phyloP scores from a whole-genome alignment of 2,113 vertebrate genomes.

The Rhineura floridana region DNA sequence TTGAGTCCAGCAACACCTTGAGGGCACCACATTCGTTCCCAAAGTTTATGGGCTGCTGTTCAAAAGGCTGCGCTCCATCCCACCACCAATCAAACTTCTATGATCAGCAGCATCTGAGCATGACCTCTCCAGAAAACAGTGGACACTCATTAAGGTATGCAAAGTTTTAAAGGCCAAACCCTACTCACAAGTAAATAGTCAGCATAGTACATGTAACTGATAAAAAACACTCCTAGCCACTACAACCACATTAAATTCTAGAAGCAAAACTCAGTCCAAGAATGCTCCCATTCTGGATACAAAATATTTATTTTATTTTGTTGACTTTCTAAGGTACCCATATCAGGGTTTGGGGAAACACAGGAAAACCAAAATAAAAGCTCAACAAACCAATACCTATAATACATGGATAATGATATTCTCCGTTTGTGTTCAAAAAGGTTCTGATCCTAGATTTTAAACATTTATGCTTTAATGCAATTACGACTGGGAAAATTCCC shows the following conservation, averaged over 20 bases:
- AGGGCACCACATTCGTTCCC: background rate
- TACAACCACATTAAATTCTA: background rate
- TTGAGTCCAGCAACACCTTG: background rate
- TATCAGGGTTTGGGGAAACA: background rate
- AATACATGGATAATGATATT: background rate
- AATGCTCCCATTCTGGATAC: background rate
- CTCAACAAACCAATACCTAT: background rate
- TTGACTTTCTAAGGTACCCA: background rate
- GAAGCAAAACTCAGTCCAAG: background rate
- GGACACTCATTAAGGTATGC: background rate
- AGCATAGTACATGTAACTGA: background rate
- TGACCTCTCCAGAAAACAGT: background rate
- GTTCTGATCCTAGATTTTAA: conserved; percentile 5
- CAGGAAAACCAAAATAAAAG: background rate
- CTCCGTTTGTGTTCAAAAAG: background rate
- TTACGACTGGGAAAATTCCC: background rate
- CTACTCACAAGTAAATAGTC: background rate
- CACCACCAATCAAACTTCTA: background rate
- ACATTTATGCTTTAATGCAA: background rate
- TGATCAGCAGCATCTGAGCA: background rate
- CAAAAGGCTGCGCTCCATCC: background rate
- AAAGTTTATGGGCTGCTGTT: background rate
- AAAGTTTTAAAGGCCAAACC: background rate
- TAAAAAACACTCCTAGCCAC: background rate
- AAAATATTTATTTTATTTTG: background rate